Conservation (phyloP, 1,140 invertebrate species). For the Samia ricini region DNA sequence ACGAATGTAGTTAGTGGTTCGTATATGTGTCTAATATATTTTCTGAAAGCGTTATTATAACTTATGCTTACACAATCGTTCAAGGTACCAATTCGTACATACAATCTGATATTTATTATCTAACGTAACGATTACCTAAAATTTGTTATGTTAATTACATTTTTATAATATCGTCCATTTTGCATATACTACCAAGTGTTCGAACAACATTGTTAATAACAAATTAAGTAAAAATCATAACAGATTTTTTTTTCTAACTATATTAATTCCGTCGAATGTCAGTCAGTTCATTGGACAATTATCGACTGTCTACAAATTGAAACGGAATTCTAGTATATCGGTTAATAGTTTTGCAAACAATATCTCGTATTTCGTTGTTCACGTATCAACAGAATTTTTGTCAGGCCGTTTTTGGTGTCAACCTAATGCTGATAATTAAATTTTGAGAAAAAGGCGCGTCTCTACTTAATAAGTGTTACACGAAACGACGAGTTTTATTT, state of each 20-base stretch:
- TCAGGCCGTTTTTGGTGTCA: slow-evolving; percentile 51
- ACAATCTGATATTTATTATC: slow-evolving; percentile 14
- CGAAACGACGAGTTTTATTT: slow-evolving; percentile 44
- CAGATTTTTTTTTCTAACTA: slow-evolving; percentile 24
- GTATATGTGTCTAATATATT: slow-evolving; percentile 20
- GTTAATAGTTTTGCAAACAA: slow-evolving; percentile 55
- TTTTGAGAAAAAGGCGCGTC: slow-evolving; percentile 62
- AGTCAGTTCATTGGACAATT: slow-evolving; percentile 34
- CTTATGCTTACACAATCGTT: slow-evolving; percentile 23
- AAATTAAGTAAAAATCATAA: slow-evolving; percentile 44
- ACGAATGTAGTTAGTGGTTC: slow-evolving; percentile 28
- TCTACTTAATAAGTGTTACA: slow-evolving; percentile 67
- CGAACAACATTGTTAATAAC: slow-evolving; percentile 43
- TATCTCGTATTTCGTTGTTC: slow-evolving; percentile 20
- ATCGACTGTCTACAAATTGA: slow-evolving; percentile 59
- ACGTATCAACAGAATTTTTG: slow-evolving; percentile 33
- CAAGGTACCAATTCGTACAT: slow-evolving; percentile 14
- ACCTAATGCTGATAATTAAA: slow-evolving; percentile 71
- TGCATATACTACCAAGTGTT: slow-evolving; percentile 35
- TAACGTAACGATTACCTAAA: slow-evolving; percentile 25
- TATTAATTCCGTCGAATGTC: slow-evolving; percentile 24
- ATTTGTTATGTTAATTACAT: slow-evolving; percentile 39
- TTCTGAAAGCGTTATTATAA: slow-evolving; percentile 14
- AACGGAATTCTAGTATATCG: slow-evolving; percentile 39
- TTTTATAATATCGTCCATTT: slow-evolving; percentile 54